Evolutionary conservation across 2,797 vertebrate genomes (phyloP).

Genomic region (Myotis findleyi): DNA sequence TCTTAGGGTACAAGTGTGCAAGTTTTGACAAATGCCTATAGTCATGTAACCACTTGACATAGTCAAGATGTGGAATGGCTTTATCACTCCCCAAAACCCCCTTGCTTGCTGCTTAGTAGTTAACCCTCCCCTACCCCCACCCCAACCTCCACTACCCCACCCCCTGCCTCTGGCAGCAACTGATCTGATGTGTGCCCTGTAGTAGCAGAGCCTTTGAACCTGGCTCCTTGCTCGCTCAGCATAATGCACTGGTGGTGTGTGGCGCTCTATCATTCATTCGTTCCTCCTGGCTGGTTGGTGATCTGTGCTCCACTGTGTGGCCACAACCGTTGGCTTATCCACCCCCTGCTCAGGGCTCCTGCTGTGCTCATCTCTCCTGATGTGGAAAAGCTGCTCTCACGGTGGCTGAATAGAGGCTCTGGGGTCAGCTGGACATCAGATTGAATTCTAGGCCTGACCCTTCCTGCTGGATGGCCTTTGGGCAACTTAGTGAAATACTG

Average conservation of each 20-base stretch:
- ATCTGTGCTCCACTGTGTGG: neutral
- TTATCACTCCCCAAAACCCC: neutral
- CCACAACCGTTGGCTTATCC: neutral
- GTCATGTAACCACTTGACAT: neutral
- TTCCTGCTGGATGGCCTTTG: neutral
- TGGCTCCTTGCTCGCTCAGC: neutral
- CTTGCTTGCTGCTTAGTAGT: neutral
- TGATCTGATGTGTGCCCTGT: neutral
- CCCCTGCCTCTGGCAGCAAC: neutral
- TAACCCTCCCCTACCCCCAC: neutral
- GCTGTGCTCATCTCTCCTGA: neutral
- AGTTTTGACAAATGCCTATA: neutral
- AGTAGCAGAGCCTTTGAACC: neutral
- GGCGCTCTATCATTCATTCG: neutral
- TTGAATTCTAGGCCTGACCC: neutral
- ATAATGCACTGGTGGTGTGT: neutral
- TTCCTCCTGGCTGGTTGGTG: neutral
- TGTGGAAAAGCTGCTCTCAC: neutral
- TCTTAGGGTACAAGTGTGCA: neutral
- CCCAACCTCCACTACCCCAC: neutral
- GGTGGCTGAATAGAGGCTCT: neutral
- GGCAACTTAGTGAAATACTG: neutral
- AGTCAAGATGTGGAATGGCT: neutral
- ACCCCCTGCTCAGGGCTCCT: neutral
- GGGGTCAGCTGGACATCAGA: neutral